Evolutionary conservation across 2,113 vertebrate genomes (phyloP), one percentile per base, ranked within the genome.

Genomic region (Larimichthys crocea): DNA sequence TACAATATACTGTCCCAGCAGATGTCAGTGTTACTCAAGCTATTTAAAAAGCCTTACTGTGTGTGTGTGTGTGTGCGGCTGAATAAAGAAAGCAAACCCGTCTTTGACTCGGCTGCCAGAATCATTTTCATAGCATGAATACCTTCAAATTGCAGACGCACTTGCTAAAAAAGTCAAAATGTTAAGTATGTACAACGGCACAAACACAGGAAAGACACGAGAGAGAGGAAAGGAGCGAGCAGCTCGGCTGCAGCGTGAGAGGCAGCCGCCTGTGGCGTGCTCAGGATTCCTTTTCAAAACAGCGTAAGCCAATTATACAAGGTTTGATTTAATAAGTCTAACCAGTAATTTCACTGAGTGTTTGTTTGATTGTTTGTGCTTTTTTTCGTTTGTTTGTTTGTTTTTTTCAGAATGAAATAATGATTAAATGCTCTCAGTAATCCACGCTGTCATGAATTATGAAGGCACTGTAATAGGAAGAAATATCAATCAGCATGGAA

Each of bases 1-100:
- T 80, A 72, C 35, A 69, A 74, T 26, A 67, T 44, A 56, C 66
- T 68, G 64, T 94, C 89, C 94, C 95, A 95, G 94, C 90, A 95
- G 95, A 94, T 95, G 95, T 95, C 95, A 95, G 92, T 95, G 89
- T 94, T 92, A 94, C 89, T 89, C 93, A 91, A 91, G 85, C 86
- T 86, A 90, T 91, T 86, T 74, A 74, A 82, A 80, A 80, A 35
- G 65, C 57, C 69, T 46, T 42, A 2, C 73, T 16, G 49, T 53
- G 50, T 65, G 62, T 16, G 49, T 53, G 50, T 65, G 62, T 5
- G 55, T 31, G 44, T 63, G 12, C 60, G 68, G 60, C 80, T 71
- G 55, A 83, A 48, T 17, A 50, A 65, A 70, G 26, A 19, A 57
- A 69, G 22, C 3, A 67, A 67, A 35, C 2, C 2, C 35, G 55